These are phyloP conservation scores for Falco biarmicus DNA, from an alignment of 2,797 vertebrate genomes.

Conservation along the genomic window DNA sequence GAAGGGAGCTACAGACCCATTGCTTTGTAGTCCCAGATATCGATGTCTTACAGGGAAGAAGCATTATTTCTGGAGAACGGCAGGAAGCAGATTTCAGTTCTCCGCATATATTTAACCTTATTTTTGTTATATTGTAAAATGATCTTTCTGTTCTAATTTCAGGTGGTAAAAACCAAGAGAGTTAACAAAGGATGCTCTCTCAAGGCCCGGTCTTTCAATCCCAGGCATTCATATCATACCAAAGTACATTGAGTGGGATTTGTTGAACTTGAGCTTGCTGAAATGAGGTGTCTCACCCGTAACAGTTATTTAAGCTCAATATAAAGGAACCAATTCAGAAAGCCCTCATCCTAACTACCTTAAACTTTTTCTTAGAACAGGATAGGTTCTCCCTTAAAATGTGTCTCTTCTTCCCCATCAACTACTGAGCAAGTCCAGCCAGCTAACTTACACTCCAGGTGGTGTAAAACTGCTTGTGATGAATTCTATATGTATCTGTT, in stretches of 20 bases:
- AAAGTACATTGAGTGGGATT: background rate
- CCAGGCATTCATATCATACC: constrained; percentile 21
- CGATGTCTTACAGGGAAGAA: background rate
- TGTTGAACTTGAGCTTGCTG: constrained; percentile 5
- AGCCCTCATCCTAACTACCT: background rate
- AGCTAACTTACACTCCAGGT: background rate
- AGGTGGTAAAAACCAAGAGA: background rate
- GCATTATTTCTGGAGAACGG: background rate
- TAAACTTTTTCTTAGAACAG: background rate
- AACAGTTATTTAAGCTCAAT: background rate
- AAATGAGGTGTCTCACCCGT: constrained; percentile 1
- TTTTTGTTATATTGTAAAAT: background rate
- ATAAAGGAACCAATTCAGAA: constrained; percentile 25
- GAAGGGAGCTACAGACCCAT: background rate
- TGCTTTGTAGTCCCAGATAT: background rate
- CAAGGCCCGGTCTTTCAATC: background rate
- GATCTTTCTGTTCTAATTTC: background rate
- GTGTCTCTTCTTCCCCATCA: background rate
- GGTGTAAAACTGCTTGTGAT: background rate
- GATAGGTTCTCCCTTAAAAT: background rate
- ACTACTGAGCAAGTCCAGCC: background rate
- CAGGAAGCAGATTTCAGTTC: background rate
- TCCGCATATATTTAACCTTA: background rate
- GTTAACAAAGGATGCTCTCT: background rate
- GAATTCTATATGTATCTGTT: background rate